A percentile compares a stretch with the other conserved stretches of the same genome.
Evolutionary conservation across 2,888 invertebrate genomes (phyloP).

Genomic region (Coremacera marginata): DNA sequence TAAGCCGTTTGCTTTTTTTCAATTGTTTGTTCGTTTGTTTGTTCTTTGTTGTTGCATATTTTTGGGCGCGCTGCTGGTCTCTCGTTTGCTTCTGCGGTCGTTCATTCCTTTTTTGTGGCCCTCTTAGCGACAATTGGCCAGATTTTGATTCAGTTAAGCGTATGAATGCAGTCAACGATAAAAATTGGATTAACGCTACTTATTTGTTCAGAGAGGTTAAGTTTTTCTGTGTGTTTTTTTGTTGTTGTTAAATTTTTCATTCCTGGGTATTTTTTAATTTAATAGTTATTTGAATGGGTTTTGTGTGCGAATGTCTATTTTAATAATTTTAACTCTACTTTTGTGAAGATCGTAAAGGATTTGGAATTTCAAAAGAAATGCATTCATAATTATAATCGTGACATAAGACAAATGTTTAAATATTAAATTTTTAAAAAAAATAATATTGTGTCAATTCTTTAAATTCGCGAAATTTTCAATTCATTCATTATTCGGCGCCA

Average conservation of each 20-base stretch:
- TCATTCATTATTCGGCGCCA: too few species aligned
- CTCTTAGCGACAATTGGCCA: slow-evolving; percentile 34
- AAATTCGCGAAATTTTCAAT: too few species aligned
- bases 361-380: too few species aligned
- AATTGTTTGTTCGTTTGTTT: slow-evolving; percentile 15
- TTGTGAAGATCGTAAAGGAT: too few species aligned
- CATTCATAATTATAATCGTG: too few species aligned
- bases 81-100: not conserved
- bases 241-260: not conserved
- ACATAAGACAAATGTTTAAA: too few species aligned
- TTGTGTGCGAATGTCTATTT: not conserved
- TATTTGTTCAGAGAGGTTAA: slow-evolving; percentile 24
- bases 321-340: too few species aligned
- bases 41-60: slow-evolving; percentile 5
- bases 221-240: slow-evolving; percentile 14
- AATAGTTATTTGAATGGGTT: not conserved
- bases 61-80: not conserved
- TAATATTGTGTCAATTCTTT: too few species aligned
- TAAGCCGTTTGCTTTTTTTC: slow-evolving; percentile 34
- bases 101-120: slow-evolving; percentile 34
- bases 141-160: slow-evolving; percentile 33
- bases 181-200: slow-evolving; percentile 39
- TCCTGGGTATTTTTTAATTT: not conserved
- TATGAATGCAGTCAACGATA: slow-evolving; percentile 35
- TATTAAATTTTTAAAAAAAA: too few species aligned